Base-by-base conservation (phyloP, 2,797 vertebrate species). In the Remorina albescens region DNA sequence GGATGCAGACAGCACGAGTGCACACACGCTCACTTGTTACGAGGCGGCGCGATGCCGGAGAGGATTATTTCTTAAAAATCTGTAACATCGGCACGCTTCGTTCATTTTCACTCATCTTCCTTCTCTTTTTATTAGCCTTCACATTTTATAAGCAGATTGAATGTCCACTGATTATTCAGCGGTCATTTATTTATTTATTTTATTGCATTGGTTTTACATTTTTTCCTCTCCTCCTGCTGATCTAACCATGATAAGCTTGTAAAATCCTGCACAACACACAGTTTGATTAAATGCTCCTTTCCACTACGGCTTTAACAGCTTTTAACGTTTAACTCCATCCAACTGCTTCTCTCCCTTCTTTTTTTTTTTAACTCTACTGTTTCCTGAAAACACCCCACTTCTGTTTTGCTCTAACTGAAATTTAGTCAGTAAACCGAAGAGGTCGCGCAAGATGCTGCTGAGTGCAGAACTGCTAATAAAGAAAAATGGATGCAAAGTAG, bases 321-420 rank as follows among this genome's bases (percentile, higher is more conserved):
- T 18, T 10, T 26, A 4, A 37, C 37, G n/a, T 55, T 54, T 67
- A 6, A 51, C 15, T 15, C 34, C 2, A 4, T 3, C 0, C 10
- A 21, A 21, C 26, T 12, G 25, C 19, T 7, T 19, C 18, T 0
- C n/a, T n/a, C n/a, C n/a, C n/a, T n/a, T n/a, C n/a, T n/a, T n/a
- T n/a, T n/a, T n/a, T n/a, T n/a, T n/a, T 28, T 28, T 19, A 58
- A 37, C 15, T 6, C 18, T 8, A 23, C 3, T 1, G 12, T 50
- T 30, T 63, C 26, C 28, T 44, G 10, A 56, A 44, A 41, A 34
- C 16, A 18, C 4, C 13, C 19, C 15, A 16, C 3, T 32, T 28
- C 23, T n/a, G 11, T 41, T 68, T 55, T 47, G 8, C 58, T 36
- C 1, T 57, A 47, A 66, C 57, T 58, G 56, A 7, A 44, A 66